A percentile compares a stretch with the other conserved stretches of the same genome.
phyloP scores from a whole-genome alignment of 2,113 vertebrate species.

The Phalacrocorax aristotelis region DNA sequence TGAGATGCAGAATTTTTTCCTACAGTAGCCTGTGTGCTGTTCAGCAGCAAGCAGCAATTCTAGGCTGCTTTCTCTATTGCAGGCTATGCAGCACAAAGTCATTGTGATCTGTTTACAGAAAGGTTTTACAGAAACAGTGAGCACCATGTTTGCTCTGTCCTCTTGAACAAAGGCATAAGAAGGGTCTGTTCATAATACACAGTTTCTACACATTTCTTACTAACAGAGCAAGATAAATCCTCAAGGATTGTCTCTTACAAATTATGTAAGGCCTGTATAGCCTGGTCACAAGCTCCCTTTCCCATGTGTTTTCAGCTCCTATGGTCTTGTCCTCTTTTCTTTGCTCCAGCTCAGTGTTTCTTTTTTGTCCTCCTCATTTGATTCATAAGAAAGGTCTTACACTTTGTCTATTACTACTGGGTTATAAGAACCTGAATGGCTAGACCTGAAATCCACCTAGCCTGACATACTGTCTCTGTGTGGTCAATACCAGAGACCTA shows the following conservation, averaged over 20 bases:
- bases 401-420: not conserved
- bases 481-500: not conserved
- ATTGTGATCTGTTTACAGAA: not conserved
- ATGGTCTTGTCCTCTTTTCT: not conserved
- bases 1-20: not conserved
- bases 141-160: not conserved
- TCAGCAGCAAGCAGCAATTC: not conserved
- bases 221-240: not conserved
- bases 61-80: not conserved
- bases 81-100: not conserved
- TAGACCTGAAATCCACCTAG: not conserved
- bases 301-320: not conserved
- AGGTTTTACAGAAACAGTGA: not conserved
- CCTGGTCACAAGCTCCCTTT: not conserved
- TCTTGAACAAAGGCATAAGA: not conserved
- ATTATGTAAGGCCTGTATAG: not conserved
- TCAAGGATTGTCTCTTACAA: not conserved
- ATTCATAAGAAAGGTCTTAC: not conserved
- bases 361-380: not conserved
- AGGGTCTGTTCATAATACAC: not conserved
- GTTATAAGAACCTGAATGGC: not conserved
- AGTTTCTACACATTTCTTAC: not conserved
- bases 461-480: not conserved
- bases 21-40: not conserved
- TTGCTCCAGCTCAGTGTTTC: not conserved